These are phyloP conservation scores for Paramisgurnus dabryanus DNA, from an alignment of 2,113 vertebrate species.

Conservation along the genomic window DNA sequence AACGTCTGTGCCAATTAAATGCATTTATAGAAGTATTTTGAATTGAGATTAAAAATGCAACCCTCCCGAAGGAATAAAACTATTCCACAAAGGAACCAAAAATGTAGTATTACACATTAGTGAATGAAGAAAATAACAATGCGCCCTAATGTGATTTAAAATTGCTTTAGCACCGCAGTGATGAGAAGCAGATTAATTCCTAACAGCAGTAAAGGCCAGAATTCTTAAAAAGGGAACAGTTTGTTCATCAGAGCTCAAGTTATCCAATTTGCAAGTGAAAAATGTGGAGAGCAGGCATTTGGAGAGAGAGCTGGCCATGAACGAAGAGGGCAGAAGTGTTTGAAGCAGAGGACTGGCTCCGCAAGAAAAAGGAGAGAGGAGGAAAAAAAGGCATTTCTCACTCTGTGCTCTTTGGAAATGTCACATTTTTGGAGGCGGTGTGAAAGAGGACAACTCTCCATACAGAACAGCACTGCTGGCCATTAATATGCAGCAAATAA, in stretches of 20 bases:
- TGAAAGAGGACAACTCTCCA: constrained; percentile 39
- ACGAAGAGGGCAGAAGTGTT: background rate
- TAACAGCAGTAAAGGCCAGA: constrained; percentile 28
- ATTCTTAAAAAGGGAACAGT: constrained; percentile 35
- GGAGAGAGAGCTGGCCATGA: constrained; percentile 34
- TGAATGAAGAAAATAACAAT: background rate
- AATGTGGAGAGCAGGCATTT: constrained; percentile 23
- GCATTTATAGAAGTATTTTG: background rate
- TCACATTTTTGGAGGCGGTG: constrained; percentile 55
- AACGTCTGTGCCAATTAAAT: background rate
- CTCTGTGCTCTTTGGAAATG: constrained; percentile 49
- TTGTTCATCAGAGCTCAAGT: constrained; percentile 42
- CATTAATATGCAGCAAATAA: constrained; percentile 55
- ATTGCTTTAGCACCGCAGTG: constrained; percentile 25
- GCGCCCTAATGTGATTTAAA: constrained; percentile 25
- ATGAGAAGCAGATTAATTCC: constrained; percentile 26
- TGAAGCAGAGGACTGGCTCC: constrained; percentile 29
- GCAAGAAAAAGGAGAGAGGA: background rate
- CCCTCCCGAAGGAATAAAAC: constrained; percentile 20
- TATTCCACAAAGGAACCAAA: background rate
- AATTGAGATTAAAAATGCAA: constrained; percentile 12
- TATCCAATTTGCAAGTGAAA: constrained; percentile 44
- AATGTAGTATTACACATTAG: background rate
- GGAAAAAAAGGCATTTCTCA: constrained; percentile 48
- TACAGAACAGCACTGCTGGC: constrained; percentile 27